A percentile compares a stretch with the other conserved stretches of the same genome.
phyloP scores from a whole-genome alignment of 2,797 vertebrate species.

The Allobates femoralis region DNA sequence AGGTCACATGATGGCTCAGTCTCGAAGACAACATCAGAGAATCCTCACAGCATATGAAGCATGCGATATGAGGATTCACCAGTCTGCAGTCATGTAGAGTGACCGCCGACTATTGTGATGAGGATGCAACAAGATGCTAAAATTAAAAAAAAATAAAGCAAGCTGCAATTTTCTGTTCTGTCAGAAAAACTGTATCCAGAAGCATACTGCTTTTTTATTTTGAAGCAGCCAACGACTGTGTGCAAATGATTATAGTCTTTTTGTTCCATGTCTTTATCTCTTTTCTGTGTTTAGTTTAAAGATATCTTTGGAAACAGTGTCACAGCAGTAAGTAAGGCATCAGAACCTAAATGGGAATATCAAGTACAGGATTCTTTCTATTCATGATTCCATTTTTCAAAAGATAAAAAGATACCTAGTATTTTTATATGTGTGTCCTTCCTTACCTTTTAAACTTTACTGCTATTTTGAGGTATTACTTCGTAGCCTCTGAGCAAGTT shows the following conservation, averaged over 20 bases:
- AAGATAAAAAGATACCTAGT: conserved; percentile 43
- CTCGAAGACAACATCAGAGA: no score
- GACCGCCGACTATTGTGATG: no score
- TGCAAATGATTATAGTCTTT: background rate
- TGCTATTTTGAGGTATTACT: conserved; percentile 66
- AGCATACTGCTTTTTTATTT: background rate
- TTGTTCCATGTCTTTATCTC: no score
- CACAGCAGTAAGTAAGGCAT: background rate
- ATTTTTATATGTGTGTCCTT: conserved; percentile 51
- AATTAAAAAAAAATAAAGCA: no score
- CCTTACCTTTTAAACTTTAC: conserved; percentile 61
- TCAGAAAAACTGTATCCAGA: no score
- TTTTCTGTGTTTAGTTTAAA: background rate
- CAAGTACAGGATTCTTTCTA: background rate
- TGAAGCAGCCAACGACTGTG: background rate
- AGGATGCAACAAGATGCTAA: no score
- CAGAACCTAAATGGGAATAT: background rate
- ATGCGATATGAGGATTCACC: no score
- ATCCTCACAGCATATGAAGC: no score
- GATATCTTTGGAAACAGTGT: background rate
- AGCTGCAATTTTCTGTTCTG: no score
- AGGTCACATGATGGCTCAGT: no score
- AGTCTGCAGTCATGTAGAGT: no score
- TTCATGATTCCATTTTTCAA: conserved; percentile 24
- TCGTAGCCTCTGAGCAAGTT: conserved; percentile 64